Evolutionary conservation across 92 coral and sea anemone species (phyloP), one percentile per base, ranked within the genome.

Genomic region (Nematostella vectensis): DNA sequence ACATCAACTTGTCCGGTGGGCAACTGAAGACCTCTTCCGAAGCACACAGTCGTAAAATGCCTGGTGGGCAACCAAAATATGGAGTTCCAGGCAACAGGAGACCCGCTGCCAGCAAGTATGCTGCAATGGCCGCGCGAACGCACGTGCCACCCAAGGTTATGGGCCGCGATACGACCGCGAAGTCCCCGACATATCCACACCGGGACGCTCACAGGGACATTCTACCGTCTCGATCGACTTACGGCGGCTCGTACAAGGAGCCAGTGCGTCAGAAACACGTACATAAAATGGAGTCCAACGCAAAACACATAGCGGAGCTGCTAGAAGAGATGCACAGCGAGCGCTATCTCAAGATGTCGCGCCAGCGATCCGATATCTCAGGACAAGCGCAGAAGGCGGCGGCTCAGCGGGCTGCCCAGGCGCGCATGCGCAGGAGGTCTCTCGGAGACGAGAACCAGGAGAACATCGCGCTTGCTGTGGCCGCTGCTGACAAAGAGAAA

Each of bases 341-440:
- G 52, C 96, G 95, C 12, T 58, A 82, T 63, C 58, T 93, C 49
- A 84, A 87, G 33, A 74, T 93, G 88, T 74, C 79, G 38, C 91
- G 99, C 47, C 99, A 93, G 72, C 95, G 85, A 81, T 93, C 99
- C 1, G 99, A 93, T 57, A 93, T 93, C 39, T 93, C 99, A 21
- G 83, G 95, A 20, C 71, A 83, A 45, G 99, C 99, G 48, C 99
- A 93, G 70, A 87, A 75, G 42, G 78, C 88, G 12, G 99, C 99
- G 20, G 83, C 88, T 24, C 80, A 74, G 57, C 70, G 94, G 55
- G 96, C 96, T 3, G 83, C 81, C 3, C 40, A 68, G 28, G 95
- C 95, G 59, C 67, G 93, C 30, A 95, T 82, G 58, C 51, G 72
- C 25, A 69, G 78, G 8, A 71, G 78, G 6, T 87, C 96, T 0